Evolutionary conservation across 2,888 invertebrate species (phyloP).

Genomic region (Sphaeridia pumilis): DNA sequence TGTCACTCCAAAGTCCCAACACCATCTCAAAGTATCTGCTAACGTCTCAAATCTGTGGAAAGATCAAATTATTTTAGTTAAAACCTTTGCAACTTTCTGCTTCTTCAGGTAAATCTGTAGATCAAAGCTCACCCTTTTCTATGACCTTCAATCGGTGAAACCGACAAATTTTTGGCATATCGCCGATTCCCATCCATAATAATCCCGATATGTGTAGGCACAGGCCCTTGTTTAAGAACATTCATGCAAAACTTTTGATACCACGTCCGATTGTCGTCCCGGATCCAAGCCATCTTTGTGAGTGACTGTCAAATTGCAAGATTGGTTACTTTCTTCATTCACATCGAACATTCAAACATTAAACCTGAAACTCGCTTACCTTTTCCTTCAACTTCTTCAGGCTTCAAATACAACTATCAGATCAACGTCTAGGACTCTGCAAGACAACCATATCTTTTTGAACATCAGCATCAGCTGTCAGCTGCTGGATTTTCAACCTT

Average conservation of each 20-base stretch:
- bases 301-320: not conserved
- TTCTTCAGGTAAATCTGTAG: not conserved
- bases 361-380: no score
- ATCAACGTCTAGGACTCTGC: no score
- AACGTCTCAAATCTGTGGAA: constrained; percentile 60
- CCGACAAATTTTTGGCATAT: constrained; percentile 35
- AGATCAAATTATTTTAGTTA: constrained; percentile 8
- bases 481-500: not conserved
- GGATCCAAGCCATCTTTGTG: constrained; percentile 61
- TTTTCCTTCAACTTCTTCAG: no score
- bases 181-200: constrained; percentile 53
- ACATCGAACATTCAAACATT: not conserved
- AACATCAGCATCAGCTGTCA: not conserved
- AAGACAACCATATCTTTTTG: no score
- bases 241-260: constrained; percentile 61
- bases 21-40: constrained; percentile 75
- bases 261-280: constrained; percentile 60
- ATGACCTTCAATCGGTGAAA: constrained; percentile 46
- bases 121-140: constrained; percentile 34
- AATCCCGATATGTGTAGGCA: constrained; percentile 87
- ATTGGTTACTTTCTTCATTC: no score
- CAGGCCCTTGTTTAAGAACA: constrained; percentile 63
- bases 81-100: not conserved
- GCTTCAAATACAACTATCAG: no score
- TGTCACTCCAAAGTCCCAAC: constrained; percentile 73